Base-by-base conservation (phyloP, 1,140 invertebrate genomes). In the Phenacoccus solenopsis region DNA sequence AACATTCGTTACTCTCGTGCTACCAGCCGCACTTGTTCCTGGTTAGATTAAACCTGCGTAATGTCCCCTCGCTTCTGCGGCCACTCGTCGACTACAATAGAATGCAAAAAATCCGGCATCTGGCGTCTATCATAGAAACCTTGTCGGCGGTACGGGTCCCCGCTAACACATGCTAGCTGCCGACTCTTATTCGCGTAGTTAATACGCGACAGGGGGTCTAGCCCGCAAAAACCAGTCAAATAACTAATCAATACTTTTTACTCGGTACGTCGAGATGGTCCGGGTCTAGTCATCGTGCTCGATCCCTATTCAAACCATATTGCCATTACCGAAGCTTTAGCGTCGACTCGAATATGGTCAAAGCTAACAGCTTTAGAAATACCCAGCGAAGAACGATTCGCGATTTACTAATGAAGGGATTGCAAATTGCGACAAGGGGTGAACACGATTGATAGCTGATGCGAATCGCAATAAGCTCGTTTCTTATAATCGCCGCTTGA, bases 91-190 rank as follows among this genome's bases (percentile, higher is more conserved):
- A 49, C n/a, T 49, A 64, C 59, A 59, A 59, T 59, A 38, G 56
- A 59, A 64, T 25, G 59, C 59, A 25, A 64, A 64, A 64, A 64
- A 64, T 64, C 13, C 16, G 59, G 59, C 59, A 64, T 64, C 59
- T 64, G 59, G 59, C 59, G 59, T 64, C 59, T 64, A 64, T 64
- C 59, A 64, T 64, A 5, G 10, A 3, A 25, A 64, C 12, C 25
- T 64, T 64, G 22, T 24, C 59, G 59, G 59, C 22, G 4, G 59
- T 64, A 64, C 21, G 56, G 25, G 22, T 64, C 59, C 22, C 59
- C 59, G 59, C 59, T 3, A 64, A 64, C 59, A 64, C 59, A 64
- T 64, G 59, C 25, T 64, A 64, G 59, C 59, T 64, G 59, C 59
- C 59, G 59, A 27, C 59, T 24, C 59, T 24, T 16, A 24, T 64